A percentile compares a stretch with the other conserved stretches of the same genome.
Evolutionary conservation across 1,140 invertebrate species (phyloP).

Genomic region (Eumeta japonica): DNA sequence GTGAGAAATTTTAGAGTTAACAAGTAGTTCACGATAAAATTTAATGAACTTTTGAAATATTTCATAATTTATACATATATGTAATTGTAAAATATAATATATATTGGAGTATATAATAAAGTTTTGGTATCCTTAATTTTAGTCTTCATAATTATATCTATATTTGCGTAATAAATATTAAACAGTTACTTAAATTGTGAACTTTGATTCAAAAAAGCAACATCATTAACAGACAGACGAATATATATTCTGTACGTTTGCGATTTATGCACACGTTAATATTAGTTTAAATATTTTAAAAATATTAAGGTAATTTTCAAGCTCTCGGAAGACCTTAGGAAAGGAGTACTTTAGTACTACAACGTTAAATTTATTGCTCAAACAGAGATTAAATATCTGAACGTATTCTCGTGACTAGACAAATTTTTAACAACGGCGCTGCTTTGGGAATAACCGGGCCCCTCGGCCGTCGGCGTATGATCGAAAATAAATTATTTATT

Average conservation of each 20-base stretch:
- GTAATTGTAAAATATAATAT: not conserved
- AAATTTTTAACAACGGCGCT: constrained; percentile 14
- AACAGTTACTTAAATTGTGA: too few relatives aligned
- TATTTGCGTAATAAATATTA: not conserved
- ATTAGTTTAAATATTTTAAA: not conserved
- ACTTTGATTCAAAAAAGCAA: too few relatives aligned
- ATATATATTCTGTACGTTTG: not conserved
- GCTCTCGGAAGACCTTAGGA: not conserved
- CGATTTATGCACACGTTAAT: not conserved
- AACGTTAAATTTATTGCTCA: not conserved
- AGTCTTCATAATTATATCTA: not conserved
- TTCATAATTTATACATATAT: not conserved
- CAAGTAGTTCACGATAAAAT: too few relatives aligned
- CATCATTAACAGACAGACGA: too few relatives aligned
- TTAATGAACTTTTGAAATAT: too few relatives aligned
- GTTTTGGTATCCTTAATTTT: not conserved
- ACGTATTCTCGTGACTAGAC: constrained; percentile 18
- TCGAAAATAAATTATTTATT: constrained; percentile 51
- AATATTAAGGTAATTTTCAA: not conserved
- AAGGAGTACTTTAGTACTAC: not conserved
- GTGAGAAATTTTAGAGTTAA: constrained; percentile 39
- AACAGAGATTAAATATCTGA: too few relatives aligned
- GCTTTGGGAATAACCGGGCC: constrained; percentile 14
- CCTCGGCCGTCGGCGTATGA: constrained; percentile 24
- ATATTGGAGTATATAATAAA: not conserved